Conservation (phyloP, 2,797 vertebrate species). For the Myotis daubentonii region DNA sequence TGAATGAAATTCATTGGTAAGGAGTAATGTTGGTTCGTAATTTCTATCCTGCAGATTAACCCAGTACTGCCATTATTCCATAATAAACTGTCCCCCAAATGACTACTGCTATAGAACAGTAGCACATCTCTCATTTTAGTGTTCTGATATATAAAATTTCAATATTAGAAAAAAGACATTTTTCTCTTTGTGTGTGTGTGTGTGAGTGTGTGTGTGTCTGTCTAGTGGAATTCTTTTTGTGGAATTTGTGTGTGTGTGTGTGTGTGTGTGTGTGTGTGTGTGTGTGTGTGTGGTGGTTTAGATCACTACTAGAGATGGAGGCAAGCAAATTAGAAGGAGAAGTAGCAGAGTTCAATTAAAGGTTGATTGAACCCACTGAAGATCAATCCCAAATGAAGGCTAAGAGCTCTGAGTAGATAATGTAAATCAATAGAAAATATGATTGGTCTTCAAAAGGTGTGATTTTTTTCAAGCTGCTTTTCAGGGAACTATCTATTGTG, state of each 20-base stretch:
- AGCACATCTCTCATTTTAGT: background rate
- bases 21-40: background rate
- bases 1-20: conserved; percentile 34
- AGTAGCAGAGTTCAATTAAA: conserved; percentile 64
- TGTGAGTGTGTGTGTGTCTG: background rate
- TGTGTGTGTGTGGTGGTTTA: background rate
- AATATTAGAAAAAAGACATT: background rate
- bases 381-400: conserved; percentile 60
- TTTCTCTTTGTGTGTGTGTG: background rate
- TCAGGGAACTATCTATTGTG: conserved; percentile 52
- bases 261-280: background rate
- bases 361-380: conserved; percentile 2
- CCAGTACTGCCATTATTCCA: background rate
- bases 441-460: conserved; percentile 32
- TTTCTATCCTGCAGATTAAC: background rate
- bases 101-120: background rate
- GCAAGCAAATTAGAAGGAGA: conserved; percentile 17
- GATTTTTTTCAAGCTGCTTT: conserved; percentile 63
- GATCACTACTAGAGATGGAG: background rate
- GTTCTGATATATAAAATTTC: background rate
- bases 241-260: background rate
- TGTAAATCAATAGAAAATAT: conserved; percentile 70
- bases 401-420: conserved; percentile 58
- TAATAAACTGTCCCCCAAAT: background rate
- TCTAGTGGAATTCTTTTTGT: background rate